Percentiles rank a stretch among this genome's conserved stretches.
Evolutionary conservation across 2,113 vertebrate genomes (phyloP).

Genomic region (Platanista minor): DNA sequence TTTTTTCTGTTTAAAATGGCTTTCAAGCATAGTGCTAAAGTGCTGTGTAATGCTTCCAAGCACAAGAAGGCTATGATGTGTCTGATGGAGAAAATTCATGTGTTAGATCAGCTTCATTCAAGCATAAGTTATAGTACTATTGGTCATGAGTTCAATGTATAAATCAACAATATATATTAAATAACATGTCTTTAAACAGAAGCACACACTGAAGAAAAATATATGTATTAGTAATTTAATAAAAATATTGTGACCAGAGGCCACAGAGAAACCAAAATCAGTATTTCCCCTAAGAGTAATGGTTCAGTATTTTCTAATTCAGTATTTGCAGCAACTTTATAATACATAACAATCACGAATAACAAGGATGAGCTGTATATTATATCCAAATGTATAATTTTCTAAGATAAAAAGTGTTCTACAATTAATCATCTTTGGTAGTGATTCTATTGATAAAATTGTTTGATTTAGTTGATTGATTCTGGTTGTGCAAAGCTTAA

Average conservation of each 20-base stretch:
- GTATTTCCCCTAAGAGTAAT: background rate
- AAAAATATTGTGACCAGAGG: background rate
- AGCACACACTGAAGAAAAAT: background rate
- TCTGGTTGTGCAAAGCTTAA: background rate
- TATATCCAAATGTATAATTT: background rate
- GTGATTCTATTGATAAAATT: background rate
- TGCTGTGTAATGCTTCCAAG: too few relatives aligned
- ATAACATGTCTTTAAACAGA: background rate
- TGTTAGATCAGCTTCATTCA: too few relatives aligned
- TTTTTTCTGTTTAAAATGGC: too few relatives aligned
- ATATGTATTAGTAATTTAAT: background rate
- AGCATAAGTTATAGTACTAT: too few relatives aligned
- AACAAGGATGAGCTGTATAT: background rate
- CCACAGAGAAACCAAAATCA: background rate
- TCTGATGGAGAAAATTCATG: too few relatives aligned
- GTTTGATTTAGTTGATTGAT: background rate
- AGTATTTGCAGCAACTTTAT: background rate
- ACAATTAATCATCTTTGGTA: background rate
- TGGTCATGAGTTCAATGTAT: too few relatives aligned
- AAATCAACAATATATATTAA: background rate
- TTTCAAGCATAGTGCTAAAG: background rate
- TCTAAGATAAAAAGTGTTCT: background rate
- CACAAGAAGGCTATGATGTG: too few relatives aligned
- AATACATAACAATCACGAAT: background rate
- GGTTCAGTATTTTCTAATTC: background rate